phyloP scores from a whole-genome alignment of 2,888 invertebrate genomes.

The Laothoe populi region DNA sequence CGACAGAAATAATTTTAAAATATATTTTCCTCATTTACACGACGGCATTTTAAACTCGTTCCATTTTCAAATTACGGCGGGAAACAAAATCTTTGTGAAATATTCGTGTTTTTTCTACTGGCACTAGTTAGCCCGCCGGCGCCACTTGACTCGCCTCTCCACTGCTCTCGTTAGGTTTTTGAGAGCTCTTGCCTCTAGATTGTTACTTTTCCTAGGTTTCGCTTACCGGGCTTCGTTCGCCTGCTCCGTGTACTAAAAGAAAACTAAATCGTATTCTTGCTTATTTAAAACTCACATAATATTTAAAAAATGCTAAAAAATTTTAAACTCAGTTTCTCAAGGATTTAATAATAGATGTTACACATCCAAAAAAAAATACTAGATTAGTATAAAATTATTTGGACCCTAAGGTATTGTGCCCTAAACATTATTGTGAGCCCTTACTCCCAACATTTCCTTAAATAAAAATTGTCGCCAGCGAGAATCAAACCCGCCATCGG shows the following conservation, averaged over 20 bases:
- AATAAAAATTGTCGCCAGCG: too few species aligned
- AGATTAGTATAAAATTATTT: too few species aligned
- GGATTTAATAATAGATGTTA: too few species aligned
- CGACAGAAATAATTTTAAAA: too few species aligned
- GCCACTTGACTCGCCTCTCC: slow-evolving; percentile 57
- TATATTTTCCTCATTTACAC: not conserved
- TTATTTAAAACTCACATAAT: not conserved
- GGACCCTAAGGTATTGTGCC: too few species aligned
- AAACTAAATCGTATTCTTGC: slow-evolving; percentile 51
- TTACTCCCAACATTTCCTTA: too few species aligned
- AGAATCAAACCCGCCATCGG: too few species aligned
- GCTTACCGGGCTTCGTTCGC: slow-evolving; percentile 31
- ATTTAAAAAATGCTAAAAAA: not conserved
- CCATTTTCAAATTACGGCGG: not conserved
- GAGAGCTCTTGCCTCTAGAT: slow-evolving; percentile 61
- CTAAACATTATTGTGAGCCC: too few species aligned
- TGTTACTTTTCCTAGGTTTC: slow-evolving; percentile 60
- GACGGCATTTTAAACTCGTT: not conserved
- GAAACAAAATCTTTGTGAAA: slow-evolving; percentile 28
- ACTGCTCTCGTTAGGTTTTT: slow-evolving; percentile 67
- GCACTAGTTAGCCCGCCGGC: slow-evolving; percentile 64
- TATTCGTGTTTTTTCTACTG: slow-evolving; percentile 43
- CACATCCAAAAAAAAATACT: too few species aligned
- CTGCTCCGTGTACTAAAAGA: slow-evolving; percentile 43
- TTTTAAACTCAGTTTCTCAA: too few species aligned